These are phyloP conservation scores for Cliona cf. orientalis DNA, from an alignment of 37 sponge, comb jelly and placozoan genomes.

Conservation along the genomic window DNA sequence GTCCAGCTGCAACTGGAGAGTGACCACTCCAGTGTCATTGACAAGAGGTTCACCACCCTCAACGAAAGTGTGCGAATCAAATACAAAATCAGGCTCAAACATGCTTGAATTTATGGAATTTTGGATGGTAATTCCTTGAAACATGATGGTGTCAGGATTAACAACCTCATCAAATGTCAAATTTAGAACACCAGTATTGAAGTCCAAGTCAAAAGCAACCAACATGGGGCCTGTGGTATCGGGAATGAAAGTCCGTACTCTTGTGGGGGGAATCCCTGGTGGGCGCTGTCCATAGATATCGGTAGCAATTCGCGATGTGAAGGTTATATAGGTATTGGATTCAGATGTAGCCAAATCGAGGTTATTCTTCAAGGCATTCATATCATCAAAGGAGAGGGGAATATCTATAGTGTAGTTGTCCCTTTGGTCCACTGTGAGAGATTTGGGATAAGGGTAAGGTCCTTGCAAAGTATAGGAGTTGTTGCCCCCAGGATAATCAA, in stretches of 20 bases:
- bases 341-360: slow-evolving; percentile 68
- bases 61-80: slow-evolving; percentile 24
- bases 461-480: slow-evolving; percentile 59
- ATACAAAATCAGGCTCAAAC: neutral
- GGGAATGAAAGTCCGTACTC: slow-evolving; percentile 36
- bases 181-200: slow-evolving; percentile 52
- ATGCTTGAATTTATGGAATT: slow-evolving; percentile 21
- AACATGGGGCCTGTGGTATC: slow-evolving; percentile 73
- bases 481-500: slow-evolving; percentile 40
- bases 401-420: slow-evolving; percentile 66
- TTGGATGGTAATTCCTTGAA: slow-evolving; percentile 61
- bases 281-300: slow-evolving; percentile 70
- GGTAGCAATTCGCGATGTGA: slow-evolving; percentile 37
- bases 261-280: slow-evolving; percentile 7
- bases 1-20: slow-evolving; percentile 34
- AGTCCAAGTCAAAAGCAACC: slow-evolving; percentile 69
- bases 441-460: slow-evolving; percentile 34
- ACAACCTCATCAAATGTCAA: slow-evolving; percentile 86
- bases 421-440: slow-evolving; percentile 14
- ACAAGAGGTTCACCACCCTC: slow-evolving; percentile 28
- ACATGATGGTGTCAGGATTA: slow-evolving; percentile 47
- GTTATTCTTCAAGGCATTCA: slow-evolving; percentile 77
- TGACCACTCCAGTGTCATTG: slow-evolving; percentile 41
- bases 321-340: slow-evolving; percentile 55
- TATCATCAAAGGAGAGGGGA: slow-evolving; percentile 53